These are phyloP conservation scores for Chamaetylas fuelleborni DNA, from an alignment of 2,113 vertebrate genomes.

Conservation along the genomic window DNA sequence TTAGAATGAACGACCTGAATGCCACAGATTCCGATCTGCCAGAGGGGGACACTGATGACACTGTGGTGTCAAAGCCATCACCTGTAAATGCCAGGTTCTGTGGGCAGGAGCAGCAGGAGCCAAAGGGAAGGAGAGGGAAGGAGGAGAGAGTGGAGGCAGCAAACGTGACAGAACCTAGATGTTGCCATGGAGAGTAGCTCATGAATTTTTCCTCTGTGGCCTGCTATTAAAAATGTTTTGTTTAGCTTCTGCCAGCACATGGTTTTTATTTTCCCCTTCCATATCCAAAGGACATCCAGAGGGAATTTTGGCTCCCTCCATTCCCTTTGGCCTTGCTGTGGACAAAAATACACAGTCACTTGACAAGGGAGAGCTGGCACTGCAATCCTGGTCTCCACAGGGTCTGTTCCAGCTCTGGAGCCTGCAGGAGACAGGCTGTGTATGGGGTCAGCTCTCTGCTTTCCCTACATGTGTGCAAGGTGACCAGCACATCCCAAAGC, in stretches of 20 bases:
- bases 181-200: conserved; percentile 53
- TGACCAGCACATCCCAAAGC: background rate
- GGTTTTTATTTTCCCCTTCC: conserved; percentile 7
- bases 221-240: conserved; percentile 40
- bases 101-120: background rate
- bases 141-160: conserved; percentile 10
- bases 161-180: conserved; percentile 32
- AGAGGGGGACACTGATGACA: background rate
- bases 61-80: rapidly evolving
- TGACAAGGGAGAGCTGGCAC: background rate
- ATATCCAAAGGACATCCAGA: background rate
- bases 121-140: background rate
- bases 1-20: background rate
- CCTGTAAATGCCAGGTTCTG: background rate
- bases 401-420: background rate
- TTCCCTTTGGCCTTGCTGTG: background rate
- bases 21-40: background rate
- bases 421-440: background rate
- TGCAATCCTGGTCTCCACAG: background rate
- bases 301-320: background rate
- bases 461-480: background rate
- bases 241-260: background rate
- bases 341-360: background rate
- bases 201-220: background rate
- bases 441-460: background rate